Evolutionary conservation across 2,888 invertebrate genomes (phyloP).

Genomic region (Charanyca ferruginea): DNA sequence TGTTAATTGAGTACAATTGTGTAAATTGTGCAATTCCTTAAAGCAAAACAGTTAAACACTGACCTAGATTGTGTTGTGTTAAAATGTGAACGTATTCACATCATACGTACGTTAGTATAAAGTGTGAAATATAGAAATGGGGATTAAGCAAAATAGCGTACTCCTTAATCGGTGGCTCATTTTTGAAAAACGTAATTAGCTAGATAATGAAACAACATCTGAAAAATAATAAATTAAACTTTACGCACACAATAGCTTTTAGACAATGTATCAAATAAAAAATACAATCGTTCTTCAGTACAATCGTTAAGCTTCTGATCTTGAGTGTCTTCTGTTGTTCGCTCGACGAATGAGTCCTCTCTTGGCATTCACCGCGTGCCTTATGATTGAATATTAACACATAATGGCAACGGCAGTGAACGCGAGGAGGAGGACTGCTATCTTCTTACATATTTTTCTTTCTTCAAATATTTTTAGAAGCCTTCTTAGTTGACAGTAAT

Average conservation of each 20-base stretch:
- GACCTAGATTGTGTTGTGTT: slow-evolving; percentile 51
- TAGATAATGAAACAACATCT: not conserved
- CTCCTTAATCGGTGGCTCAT: not conserved
- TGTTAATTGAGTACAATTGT: slow-evolving; percentile 45
- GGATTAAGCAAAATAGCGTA: not conserved
- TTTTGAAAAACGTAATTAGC: not conserved
- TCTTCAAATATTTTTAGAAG: slow-evolving; percentile 30
- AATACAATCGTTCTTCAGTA: not conserved
- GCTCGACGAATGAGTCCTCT: slow-evolving; percentile 93
- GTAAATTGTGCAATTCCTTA: slow-evolving; percentile 50
- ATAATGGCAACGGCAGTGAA: slow-evolving; percentile 99
- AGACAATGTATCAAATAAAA: not conserved
- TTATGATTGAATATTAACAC: slow-evolving; percentile 95
- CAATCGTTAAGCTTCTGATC: slow-evolving; percentile 1
- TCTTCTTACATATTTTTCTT: slow-evolving; percentile 58
- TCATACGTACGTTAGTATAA: slow-evolving; percentile 3
- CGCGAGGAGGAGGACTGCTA: slow-evolving; percentile 96
- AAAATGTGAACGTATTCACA: slow-evolving; percentile 27
- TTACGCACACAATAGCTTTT: not conserved
- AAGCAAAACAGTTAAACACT: slow-evolving; percentile 56
- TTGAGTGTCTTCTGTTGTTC: slow-evolving; percentile 23
- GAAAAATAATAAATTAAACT: not conserved
- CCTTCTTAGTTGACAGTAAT: slow-evolving; percentile 18
- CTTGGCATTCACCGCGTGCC: slow-evolving; percentile 99
- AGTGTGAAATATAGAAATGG: not conserved